phyloP scores from a whole-genome alignment of 1,140 invertebrate species.

The Formica selysi region DNA sequence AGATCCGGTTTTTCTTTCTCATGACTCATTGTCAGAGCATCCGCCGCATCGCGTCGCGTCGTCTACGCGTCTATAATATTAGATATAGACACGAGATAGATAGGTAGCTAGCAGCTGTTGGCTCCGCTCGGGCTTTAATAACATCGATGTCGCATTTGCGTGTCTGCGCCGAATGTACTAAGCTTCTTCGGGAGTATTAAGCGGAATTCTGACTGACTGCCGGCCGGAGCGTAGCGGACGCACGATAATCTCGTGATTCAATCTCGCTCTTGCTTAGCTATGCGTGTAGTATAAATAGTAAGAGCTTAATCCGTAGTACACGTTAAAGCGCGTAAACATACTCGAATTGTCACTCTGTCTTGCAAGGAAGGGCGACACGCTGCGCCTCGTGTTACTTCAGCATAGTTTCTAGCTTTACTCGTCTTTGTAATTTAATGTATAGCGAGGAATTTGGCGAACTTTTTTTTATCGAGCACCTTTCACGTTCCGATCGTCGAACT shows the following conservation, averaged over 20 bases:
- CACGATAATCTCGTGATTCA: constrained; percentile 42
- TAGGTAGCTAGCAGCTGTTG: constrained; percentile 8
- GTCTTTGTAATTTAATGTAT: constrained; percentile 23
- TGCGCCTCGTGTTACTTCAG: too few relatives aligned
- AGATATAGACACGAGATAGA: constrained; percentile 11
- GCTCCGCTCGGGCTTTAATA: constrained; percentile 41
- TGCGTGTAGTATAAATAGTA: background rate
- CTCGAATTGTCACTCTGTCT: background rate
- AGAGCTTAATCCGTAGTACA: background rate
- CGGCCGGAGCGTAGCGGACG: background rate
- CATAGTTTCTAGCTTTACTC: too few relatives aligned
- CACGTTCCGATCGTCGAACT: constrained; percentile 20
- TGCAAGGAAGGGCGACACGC: too few relatives aligned
- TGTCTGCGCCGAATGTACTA: constrained; percentile 20
- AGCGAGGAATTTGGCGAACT: background rate
- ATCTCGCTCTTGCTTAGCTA: background rate
- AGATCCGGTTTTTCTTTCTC: constrained; percentile 5
- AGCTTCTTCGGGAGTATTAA: constrained; percentile 4
- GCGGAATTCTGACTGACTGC: constrained; percentile 36
- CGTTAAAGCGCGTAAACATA: background rate
- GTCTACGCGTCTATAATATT: background rate
- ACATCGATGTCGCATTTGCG: constrained; percentile 45
- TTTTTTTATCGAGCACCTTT: constrained; percentile 12
- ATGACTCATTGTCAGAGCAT: background rate
- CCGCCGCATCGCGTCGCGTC: background rate